Evolutionary conservation across 2,888 invertebrate genomes (phyloP), one percentile per base, ranked within the genome.

Genomic region (Apeira syringaria): DNA sequence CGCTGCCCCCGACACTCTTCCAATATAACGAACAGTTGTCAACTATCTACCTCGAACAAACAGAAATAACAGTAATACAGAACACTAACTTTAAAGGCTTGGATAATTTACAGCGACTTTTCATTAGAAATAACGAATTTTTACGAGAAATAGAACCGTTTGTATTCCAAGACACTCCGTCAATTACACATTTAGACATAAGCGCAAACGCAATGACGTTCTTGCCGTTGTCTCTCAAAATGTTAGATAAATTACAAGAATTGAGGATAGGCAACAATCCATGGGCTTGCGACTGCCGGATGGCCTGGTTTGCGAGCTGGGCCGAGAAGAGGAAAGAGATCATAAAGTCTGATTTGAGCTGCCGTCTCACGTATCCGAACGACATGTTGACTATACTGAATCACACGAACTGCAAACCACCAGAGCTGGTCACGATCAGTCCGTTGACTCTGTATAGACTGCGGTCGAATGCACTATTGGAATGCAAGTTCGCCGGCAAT

Each of bases 231-330:
- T 93, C 94, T 8, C 73, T 97, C 36, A 91, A 92, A 36, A 91
- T 92, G 60, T 82, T 97, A 39, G 86, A 91, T 4, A 80, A 91
- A 31, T 79, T 97, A 38, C 83, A 91, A 56, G 91, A 92, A 49
- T 77, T 97, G 15, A 92, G 92, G 55, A 91, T 97, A 54, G 88
- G 92, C 20, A 92, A 92, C 41, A 97, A 97, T 74, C 94, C 94
- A 15, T 96, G 96, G 94, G 93, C 93, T 9, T 97, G 97, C 83
- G 96, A 97, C 76, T 97, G 97, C 67, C 92, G 95, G 32, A 94
- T 96, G 92, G 92, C 92, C 53, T 96, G 96, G 96, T 93, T 96
- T 56, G 79, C 71, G 10, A 59, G 57, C 31, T 88, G 88, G 88
- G 90, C 92, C 5, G 92, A 92, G 39, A 81, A 74, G 51, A 80